Percentiles rank a stretch among this genome's conserved stretches.
Evolutionary conservation across 2,888 invertebrate genomes (phyloP).

Genomic region (Pseudococcus jackbeardsleyi): DNA sequence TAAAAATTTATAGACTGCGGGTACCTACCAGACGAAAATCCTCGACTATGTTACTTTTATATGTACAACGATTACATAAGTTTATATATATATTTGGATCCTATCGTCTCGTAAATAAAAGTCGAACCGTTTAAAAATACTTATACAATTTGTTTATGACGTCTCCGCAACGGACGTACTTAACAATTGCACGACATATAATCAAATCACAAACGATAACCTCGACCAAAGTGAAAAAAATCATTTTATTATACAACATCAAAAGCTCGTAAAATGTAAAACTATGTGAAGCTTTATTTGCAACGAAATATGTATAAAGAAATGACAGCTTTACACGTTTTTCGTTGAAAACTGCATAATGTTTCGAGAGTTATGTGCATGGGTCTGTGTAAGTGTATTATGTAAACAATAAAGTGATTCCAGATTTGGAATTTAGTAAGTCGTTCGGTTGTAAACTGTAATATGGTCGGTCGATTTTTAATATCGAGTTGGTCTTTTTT

Average conservation of each 20-base stretch:
- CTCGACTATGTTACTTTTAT: too few species aligned
- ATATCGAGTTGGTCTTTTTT: too few species aligned
- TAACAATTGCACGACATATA: slow-evolving; percentile 28
- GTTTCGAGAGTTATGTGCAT: not conserved
- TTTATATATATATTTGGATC: not conserved
- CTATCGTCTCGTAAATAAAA: not conserved
- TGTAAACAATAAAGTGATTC: not conserved
- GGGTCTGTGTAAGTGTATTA: not conserved
- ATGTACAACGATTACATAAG: too few species aligned
- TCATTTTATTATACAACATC: slow-evolving; percentile 1
- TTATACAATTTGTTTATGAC: slow-evolving; percentile 12
- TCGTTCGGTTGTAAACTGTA: too few species aligned
- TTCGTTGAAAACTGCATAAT: not conserved
- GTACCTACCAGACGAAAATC: too few species aligned
- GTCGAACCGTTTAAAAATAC: slow-evolving; percentile 12
- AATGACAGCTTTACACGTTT: not conserved
- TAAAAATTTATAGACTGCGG: too few species aligned
- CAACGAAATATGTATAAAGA: not conserved
- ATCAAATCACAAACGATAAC: slow-evolving; percentile 20
- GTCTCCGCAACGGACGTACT: slow-evolving; percentile 8
- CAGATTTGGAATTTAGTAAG: not conserved
- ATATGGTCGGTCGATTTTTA: too few species aligned
- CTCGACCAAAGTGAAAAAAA: not conserved
- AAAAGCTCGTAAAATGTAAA: slow-evolving; percentile 8
- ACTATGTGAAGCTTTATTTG: not conserved